Percentiles rank a stretch among this genome's conserved stretches.
Conservation (phyloP, 2,888 invertebrate genomes). For the Agrotis clavis region DNA sequence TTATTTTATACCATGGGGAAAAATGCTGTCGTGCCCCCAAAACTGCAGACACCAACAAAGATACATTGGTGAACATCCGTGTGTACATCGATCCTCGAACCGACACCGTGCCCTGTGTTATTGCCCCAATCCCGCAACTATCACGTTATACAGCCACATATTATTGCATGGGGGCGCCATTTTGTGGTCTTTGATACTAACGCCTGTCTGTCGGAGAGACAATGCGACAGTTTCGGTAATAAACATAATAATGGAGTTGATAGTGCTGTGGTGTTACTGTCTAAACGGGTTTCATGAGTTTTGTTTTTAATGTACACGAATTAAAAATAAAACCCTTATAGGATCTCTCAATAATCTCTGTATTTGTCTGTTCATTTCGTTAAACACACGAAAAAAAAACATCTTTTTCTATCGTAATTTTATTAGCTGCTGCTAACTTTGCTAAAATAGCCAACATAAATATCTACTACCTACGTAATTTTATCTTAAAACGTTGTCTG, state of each 20-base stretch:
- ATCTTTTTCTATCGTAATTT: too few relatives aligned
- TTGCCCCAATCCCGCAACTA: conserved; percentile 57
- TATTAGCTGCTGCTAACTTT: too few relatives aligned
- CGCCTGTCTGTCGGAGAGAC: conserved; percentile 16
- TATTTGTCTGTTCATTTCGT: neutral
- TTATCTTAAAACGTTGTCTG: too few relatives aligned
- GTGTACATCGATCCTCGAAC: conserved; percentile 9
- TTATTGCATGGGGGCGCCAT: conserved; percentile 38
- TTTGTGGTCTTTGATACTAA: conserved; percentile 45
- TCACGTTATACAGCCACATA: conserved; percentile 54
- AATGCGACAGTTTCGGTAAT: conserved; percentile 38
- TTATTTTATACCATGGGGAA: neutral
- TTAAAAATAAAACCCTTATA: too few relatives aligned
- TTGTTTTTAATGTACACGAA: too few relatives aligned
- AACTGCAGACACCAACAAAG: conserved; percentile 42
- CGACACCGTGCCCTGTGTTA: conserved; percentile 24
- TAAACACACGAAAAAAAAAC: too few relatives aligned
- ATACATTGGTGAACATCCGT: neutral
- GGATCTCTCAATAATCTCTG: too few relatives aligned
- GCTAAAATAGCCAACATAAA: too few relatives aligned
- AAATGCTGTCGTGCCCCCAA: neutral
- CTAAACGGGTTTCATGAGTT: too few relatives aligned
- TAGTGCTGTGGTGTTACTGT: conserved; percentile 1
- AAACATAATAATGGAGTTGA: conserved; percentile 38
- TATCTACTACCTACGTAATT: too few relatives aligned